These are phyloP conservation scores for Donacobius atricapilla DNA, from an alignment of 2,113 vertebrate species.

Conservation along the genomic window DNA sequence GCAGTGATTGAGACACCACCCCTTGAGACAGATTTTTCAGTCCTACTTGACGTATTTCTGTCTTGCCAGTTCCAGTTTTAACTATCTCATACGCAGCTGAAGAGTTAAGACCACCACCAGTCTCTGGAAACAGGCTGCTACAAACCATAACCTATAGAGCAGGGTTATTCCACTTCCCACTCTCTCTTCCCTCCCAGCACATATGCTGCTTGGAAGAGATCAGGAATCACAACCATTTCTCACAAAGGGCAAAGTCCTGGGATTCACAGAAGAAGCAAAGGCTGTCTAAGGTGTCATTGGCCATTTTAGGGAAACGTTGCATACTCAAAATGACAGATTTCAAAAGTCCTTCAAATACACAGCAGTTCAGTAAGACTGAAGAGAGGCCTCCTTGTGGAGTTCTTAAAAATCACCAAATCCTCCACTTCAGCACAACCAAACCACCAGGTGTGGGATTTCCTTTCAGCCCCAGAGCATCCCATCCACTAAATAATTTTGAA, in stretches of 20 bases:
- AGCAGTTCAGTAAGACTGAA: not conserved
- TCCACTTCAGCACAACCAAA: not conserved
- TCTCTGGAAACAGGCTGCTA: not conserved
- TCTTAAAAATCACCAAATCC: not conserved
- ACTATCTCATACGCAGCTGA: not conserved
- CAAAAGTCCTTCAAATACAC: not conserved
- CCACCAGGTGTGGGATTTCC: not conserved
- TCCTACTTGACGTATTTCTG: too few species aligned
- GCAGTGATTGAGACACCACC: not conserved
- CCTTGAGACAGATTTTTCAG: too few species aligned
- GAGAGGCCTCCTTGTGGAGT: not conserved
- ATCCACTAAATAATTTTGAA: not conserved
- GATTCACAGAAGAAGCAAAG: constrained; percentile 19
- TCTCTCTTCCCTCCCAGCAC: not conserved
- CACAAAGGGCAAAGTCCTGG: not conserved
- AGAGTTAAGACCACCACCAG: not conserved
- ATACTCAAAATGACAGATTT: not conserved
- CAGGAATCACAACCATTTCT: not conserved
- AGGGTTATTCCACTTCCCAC: not conserved
- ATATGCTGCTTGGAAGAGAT: not conserved
- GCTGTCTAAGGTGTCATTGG: not conserved
- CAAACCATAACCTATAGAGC: not conserved
- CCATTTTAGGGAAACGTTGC: not conserved
- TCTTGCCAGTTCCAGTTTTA: too few species aligned
- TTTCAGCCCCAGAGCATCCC: not conserved